Base-by-base conservation (phyloP, 2,797 vertebrate species). In the Gymnothorax javanicus region DNA sequence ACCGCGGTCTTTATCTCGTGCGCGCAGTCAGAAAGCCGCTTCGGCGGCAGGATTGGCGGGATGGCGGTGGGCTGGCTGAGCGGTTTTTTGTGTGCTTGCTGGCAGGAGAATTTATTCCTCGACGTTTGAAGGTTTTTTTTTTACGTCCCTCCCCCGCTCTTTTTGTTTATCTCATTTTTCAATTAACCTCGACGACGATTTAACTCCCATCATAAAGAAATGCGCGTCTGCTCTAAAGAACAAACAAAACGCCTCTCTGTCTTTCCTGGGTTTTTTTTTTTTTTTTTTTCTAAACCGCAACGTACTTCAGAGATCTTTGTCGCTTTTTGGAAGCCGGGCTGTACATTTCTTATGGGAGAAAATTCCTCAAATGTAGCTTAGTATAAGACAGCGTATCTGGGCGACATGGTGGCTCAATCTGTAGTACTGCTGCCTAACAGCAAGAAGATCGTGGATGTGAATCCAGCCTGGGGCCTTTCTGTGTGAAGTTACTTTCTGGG, bases 131-230 rank as follows among this genome's bases (percentile, higher is more conserved):
- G 73, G n/a, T n/a, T 69, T 69, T 69, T 69, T 73, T 69, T 25
- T 69, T 1, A 43, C 33, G 2, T 43, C 33, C 12, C 17, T 60
- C 33, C 4, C 33, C 17, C 12, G 13, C 20, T 62, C 52, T 77
- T 77, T 77, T 77, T 77, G 73, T 77, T 77, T 77, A 77, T 77
- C 73, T 77, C 73, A 52, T 77, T 77, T 77, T 77, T 77, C 73
- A 77, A 77, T 77, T 77, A 77, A 77, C 73, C 73, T 77, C 73
- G 13, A 20, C 73, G 13, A 20, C 43, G 73, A 77, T 77, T 77
- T 77, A 77, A 52, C 73, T 52, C 33, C 73, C 73, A 52, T 52
- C 73, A 77, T 77, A 77, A 77, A 77, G 73, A 8, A 13, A 15
- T 2, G 71, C 9, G 71, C 11, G 71, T 75, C 52, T 20, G 73